Evolutionary conservation across 2,888 invertebrate genomes (phyloP).

Genomic region (Dicranocentrus wangi): DNA sequence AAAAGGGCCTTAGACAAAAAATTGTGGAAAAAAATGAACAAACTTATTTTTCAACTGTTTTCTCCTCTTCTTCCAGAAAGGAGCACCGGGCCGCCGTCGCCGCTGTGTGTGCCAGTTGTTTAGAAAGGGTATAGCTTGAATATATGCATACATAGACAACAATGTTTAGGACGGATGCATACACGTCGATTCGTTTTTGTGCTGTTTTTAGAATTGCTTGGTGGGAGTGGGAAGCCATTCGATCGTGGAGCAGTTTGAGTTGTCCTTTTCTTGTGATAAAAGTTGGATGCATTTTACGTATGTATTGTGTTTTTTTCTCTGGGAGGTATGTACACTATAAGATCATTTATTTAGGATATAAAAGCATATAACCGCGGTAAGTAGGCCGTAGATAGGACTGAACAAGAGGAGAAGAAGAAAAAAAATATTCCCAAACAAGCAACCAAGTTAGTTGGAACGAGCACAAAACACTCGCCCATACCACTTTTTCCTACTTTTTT

Average conservation of each 20-base stretch:
- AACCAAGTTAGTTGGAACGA: slow-evolving; percentile 44
- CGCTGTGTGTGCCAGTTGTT: slow-evolving; percentile 35
- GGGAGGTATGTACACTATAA: background rate
- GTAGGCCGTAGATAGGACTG: background rate
- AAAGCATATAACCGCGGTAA: background rate
- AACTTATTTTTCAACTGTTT: slow-evolving; percentile 35
- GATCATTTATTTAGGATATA: slow-evolving; percentile 24
- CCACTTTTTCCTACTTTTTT: slow-evolving; percentile 29
- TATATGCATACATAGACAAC: background rate
- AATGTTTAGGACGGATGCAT: slow-evolving; percentile 5
- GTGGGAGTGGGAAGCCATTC: slow-evolving; percentile 24
- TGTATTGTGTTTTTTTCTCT: slow-evolving; percentile 3
- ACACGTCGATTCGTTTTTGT: slow-evolving; percentile 22
- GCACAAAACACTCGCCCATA: slow-evolving; percentile 37
- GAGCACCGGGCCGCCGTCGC: background rate
- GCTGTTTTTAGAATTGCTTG: slow-evolving; percentile 14
- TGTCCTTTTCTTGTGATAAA: slow-evolving; percentile 38
- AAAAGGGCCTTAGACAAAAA: slow-evolving; percentile 22
- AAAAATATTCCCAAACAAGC: slow-evolving; percentile 9
- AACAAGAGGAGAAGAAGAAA: background rate
- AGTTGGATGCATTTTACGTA: slow-evolving; percentile 23
- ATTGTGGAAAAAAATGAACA: slow-evolving; percentile 31
- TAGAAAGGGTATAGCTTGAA: background rate
- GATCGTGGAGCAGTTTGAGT: slow-evolving; percentile 29
- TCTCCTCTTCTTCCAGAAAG: background rate